phyloP scores from a whole-genome alignment of 2,113 vertebrate species.

The Stigmatopora argus region DNA sequence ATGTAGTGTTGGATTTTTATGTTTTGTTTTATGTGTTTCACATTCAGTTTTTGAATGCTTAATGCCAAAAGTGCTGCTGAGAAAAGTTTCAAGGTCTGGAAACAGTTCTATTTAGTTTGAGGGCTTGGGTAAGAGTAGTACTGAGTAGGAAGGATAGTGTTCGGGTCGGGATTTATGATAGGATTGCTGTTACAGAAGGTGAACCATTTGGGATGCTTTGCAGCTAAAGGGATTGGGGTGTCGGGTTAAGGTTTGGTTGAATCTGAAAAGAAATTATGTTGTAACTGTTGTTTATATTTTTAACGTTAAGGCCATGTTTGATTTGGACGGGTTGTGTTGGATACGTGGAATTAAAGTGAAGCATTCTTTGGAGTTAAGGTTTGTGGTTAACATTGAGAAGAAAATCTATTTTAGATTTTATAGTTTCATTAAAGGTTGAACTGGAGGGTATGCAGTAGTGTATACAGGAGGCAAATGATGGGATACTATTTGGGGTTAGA shows the following conservation, averaged over 20 bases:
- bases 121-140: too few species aligned
- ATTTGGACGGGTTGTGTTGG: background rate
- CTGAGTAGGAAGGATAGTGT: too few species aligned
- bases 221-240: background rate
- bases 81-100: too few species aligned
- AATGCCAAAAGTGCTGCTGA: too few species aligned
- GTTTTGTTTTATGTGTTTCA: too few species aligned
- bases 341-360: background rate
- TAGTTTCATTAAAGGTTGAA: background rate
- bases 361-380: background rate
- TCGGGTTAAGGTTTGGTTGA: background rate
- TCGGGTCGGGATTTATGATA: too few species aligned
- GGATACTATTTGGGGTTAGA: background rate
- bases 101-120: too few species aligned
- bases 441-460: background rate
- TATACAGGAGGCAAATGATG: background rate
- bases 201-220: background rate
- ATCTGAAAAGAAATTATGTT: background rate
- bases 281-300: too few species aligned
- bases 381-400: background rate
- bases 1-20: too few species aligned
- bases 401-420: slow-evolving; percentile 43
- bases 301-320: too few species aligned
- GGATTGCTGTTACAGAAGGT: background rate
- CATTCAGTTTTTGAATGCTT: too few species aligned